Conservation (phyloP, 2,113 vertebrate species). For the Paedocypris sp. region DNA sequence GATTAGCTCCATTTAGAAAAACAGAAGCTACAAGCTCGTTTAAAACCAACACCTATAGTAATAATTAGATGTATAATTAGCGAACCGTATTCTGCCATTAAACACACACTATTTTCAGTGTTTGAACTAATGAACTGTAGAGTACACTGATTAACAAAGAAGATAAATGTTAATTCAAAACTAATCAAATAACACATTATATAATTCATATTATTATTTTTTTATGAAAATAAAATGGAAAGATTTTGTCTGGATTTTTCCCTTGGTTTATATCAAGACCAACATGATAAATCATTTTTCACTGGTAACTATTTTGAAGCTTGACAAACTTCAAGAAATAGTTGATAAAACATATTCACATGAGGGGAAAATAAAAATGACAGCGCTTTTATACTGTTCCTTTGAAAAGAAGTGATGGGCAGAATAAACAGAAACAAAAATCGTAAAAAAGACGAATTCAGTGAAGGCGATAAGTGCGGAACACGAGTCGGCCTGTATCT, state of each 20-base stretch:
- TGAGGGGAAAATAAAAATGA: slow-evolving; percentile 7
- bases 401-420: slow-evolving; percentile 17
- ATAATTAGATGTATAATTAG: slow-evolving; percentile 37
- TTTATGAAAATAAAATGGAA: too few species aligned
- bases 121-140: slow-evolving; percentile 21
- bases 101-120: slow-evolving; percentile 26
- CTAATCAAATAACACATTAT: too few species aligned
- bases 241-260: too few species aligned
- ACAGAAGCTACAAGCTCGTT: slow-evolving; percentile 31
- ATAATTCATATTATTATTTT: too few species aligned
- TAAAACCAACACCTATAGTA: slow-evolving; percentile 38
- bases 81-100: slow-evolving; percentile 13
- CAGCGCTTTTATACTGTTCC: slow-evolving; percentile 32
- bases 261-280: too few species aligned
- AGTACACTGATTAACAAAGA: too few species aligned
- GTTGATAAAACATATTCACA: too few species aligned
- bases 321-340: background rate
- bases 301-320: too few species aligned
- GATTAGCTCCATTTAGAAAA: slow-evolving; percentile 5
- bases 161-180: too few species aligned
- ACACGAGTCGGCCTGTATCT: slow-evolving; percentile 26
- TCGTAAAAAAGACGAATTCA: slow-evolving; percentile 28
- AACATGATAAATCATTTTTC: too few species aligned
- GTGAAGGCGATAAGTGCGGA: slow-evolving; percentile 9
- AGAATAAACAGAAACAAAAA: background rate